Evolutionary conservation across 2,113 vertebrate genomes (phyloP).

Genomic region (Platysternon megacephalum): DNA sequence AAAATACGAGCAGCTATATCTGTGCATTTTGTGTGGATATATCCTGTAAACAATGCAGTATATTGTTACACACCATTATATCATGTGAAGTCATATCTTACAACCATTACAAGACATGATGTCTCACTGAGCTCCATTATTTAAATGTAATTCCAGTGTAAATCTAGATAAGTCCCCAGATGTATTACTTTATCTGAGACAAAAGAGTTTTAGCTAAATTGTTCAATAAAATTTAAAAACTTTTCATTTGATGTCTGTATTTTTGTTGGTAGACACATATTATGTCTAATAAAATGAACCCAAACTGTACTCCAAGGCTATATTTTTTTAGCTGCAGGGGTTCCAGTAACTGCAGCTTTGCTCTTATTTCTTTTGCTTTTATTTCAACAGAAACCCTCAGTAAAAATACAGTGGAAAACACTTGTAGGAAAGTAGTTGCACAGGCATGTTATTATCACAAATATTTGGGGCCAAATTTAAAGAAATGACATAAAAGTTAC

Average conservation of each 20-base stretch:
- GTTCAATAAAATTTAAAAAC: neutral
- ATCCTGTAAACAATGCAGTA: neutral
- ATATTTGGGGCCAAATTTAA: neutral
- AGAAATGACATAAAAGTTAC: neutral
- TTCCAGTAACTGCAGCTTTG: conserved; percentile 6
- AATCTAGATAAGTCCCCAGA: neutral
- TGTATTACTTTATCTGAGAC: neutral
- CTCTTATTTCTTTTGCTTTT: conserved; percentile 7
- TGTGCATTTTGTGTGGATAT: neutral
- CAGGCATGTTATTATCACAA: neutral
- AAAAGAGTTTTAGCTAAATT: neutral
- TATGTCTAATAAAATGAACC: neutral
- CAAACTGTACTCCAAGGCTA: neutral
- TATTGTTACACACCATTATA: neutral
- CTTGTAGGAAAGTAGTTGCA: neutral
- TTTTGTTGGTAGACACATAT: neutral
- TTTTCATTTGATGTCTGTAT: neutral
- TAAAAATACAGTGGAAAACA: neutral
- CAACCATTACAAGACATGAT: neutral
- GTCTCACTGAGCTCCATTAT: neutral
- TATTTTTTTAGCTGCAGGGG: neutral
- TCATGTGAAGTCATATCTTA: neutral
- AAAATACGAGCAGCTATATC: neutral
- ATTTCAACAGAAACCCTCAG: neutral
- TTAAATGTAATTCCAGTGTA: neutral